These are phyloP conservation scores for Aurelia aurita DNA, from an alignment of 30 jellyfish, hydroid and myxozoan genomes.

Conservation along the genomic window DNA sequence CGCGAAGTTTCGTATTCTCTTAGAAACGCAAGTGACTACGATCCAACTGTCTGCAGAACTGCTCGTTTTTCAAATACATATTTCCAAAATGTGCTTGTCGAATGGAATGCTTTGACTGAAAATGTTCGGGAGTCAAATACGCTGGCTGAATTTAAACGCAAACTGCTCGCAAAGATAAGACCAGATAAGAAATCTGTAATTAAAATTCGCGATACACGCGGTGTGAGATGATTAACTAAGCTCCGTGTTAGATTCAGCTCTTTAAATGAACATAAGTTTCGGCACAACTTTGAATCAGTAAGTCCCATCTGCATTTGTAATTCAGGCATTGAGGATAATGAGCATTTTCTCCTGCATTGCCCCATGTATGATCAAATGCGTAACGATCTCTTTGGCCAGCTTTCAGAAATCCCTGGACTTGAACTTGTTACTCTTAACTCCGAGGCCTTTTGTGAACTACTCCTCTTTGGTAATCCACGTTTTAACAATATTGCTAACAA, in stretches of 20 bases:
- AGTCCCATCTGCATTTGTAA: too few relatives aligned
- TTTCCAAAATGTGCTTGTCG: neutral
- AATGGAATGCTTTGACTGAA: constrained; percentile 1
- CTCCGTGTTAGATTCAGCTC: neutral
- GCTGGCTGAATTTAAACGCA: neutral
- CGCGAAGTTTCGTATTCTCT: constrained; percentile 11
- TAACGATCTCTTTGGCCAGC: too few relatives aligned
- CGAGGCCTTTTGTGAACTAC: too few relatives aligned
- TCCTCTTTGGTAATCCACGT: too few relatives aligned
- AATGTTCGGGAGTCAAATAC: neutral
- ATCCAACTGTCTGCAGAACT: constrained; percentile 6
- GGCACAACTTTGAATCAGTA: too few relatives aligned
- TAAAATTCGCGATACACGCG: neutral
- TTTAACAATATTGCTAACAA: too few relatives aligned
- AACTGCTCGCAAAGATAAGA: constrained; percentile 1
- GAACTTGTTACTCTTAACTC: too few relatives aligned
- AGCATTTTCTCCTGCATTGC: too few relatives aligned
- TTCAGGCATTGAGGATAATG: too few relatives aligned
- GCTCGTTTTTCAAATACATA: constrained; percentile 11
- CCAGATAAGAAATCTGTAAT: neutral
- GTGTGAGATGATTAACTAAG: neutral
- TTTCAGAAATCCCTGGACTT: too few relatives aligned
- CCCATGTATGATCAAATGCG: too few relatives aligned
- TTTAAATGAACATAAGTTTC: neutral
- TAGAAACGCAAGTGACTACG: constrained; percentile 21